Percentiles rank a stretch among this genome's conserved stretches.
These are phyloP conservation scores for Syngnathus floridae DNA, from an alignment of 2,113 vertebrate species.

Conservation along the genomic window DNA sequence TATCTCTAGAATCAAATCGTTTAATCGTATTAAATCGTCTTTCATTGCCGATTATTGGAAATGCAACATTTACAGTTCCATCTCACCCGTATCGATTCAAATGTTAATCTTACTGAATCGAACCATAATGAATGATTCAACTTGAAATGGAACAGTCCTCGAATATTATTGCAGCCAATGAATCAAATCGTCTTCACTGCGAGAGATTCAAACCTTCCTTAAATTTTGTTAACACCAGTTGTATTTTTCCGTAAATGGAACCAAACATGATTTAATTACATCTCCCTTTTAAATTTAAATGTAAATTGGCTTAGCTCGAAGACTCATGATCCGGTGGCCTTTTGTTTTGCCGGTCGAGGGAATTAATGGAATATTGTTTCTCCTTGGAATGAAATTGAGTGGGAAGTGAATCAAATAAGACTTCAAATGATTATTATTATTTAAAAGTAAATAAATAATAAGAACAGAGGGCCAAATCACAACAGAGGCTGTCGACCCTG, in stretches of 20 bases:
- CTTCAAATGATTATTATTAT: background rate
- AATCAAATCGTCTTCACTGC: too few relatives aligned
- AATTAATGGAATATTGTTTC: background rate
- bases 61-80: too few relatives aligned
- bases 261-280: background rate
- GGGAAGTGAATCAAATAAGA: background rate
- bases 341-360: background rate
- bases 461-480: constrained; percentile 10
- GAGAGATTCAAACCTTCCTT: too few relatives aligned
- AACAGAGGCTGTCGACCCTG: constrained; percentile 27
- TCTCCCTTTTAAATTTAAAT: background rate
- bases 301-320: background rate
- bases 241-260: background rate
- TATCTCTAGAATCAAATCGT: too few relatives aligned
- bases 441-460: background rate
- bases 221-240: background rate
- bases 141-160: too few relatives aligned
- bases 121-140: too few relatives aligned
- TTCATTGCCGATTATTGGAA: too few relatives aligned
- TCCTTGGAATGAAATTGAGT: background rate
- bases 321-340: background rate
- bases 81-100: too few relatives aligned
- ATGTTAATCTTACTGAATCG: too few relatives aligned
- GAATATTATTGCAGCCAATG: too few relatives aligned
- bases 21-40: too few relatives aligned